Base-by-base conservation (phyloP, 2,888 invertebrate species). In the Adelognathus sp. region DNA sequence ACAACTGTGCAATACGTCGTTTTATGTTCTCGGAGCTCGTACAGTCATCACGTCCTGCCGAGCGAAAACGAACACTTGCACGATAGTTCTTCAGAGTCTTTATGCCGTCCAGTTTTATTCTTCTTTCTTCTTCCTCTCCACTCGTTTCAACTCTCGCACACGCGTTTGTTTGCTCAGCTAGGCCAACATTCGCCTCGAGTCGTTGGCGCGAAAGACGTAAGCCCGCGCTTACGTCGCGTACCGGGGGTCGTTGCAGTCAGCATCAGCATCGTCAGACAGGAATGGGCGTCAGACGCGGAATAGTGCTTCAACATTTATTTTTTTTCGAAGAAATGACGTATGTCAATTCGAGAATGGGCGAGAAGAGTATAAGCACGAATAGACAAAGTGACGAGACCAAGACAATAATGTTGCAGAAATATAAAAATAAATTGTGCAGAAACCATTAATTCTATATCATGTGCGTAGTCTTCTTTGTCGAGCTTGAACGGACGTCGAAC, bases 151-250 rank as follows among this genome's bases (percentile, higher is more conserved):
- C 44, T 67, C 31, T 44, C 33, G 54, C 58, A 41, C 56, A 11
- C 58, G 58, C 44, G 63, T 64, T 72, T 88, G 86, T 90, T 90
- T 87, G 85, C 85, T 82, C 87, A 88, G 88, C 87, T 90, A 88
- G 87, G 77, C 86, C 82, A 88, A 87, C 86, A 87, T 77, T 76
- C 81, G 79, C 70, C n/a, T n/a, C 54, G 33, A 56, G 77, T 73
- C 56, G 54, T 67, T 71, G 72, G 72, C 58, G 58, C 58, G 56
- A 61, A 74, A 75, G 67, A 79, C 56, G 76, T 41, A 71, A 71
- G 74, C 52, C 54, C 31, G 64, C 33, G 52, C 52, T 66, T 72
- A 67, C 52, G 29, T 66, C 50, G 58, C 58, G 60, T 71, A n/a
- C n/a, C n/a, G n/a, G 60, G 44, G 46, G 44, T 52, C 41, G 18